Base-by-base conservation (phyloP, 1,140 invertebrate genomes). In the Drosophila sturtevanti region DNA sequence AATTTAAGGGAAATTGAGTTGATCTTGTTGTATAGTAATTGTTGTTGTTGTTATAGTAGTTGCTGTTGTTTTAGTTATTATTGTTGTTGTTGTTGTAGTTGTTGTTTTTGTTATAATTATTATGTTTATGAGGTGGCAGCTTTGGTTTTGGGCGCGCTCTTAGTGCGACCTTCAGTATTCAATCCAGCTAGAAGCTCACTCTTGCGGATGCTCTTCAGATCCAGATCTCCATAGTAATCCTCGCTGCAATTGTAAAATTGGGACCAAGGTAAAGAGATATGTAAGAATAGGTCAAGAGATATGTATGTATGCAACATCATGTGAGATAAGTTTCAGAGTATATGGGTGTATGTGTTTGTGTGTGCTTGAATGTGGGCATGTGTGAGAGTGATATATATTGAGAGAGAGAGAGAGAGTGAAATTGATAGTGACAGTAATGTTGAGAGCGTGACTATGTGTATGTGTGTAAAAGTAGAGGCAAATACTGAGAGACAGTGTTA, bases 201-300 rank as follows among this genome's bases (percentile, higher is more conserved):
- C 94, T 98, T 98, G 93, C 96, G 95, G 94, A 98, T 97, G 93
- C 95, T 95, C 95, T 98, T 98, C 93, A 98, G 93, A 93, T 98
- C 97, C 94, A 98, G 92, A 92, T 98, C 97, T 78, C 97, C 97
- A 91, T 98, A 98, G 95, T 98, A 98, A 94, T 98, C 97, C 94
- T 98, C 97, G 94, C 97, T 97, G 95, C 93, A 93, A 94, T 93
- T 87, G 91, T 92, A 89, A 79, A 76, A 48, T 48, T 87, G 80
- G 89, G 81, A 91, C 84, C 79, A 59, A 84, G 84, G 84, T 85
- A 89, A 80, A 89, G 84, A 89, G 64, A 74, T 80, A 91, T 87
- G 84, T 89, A 77, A 82, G 73, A 90, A 91, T 58, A 91, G 76
- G 77, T 75, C 77, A 75, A 86, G 72, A 80, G 79, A 82, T 61